Conservation (phyloP, 2,888 invertebrate genomes). For the Leptopterna dolabrata region DNA sequence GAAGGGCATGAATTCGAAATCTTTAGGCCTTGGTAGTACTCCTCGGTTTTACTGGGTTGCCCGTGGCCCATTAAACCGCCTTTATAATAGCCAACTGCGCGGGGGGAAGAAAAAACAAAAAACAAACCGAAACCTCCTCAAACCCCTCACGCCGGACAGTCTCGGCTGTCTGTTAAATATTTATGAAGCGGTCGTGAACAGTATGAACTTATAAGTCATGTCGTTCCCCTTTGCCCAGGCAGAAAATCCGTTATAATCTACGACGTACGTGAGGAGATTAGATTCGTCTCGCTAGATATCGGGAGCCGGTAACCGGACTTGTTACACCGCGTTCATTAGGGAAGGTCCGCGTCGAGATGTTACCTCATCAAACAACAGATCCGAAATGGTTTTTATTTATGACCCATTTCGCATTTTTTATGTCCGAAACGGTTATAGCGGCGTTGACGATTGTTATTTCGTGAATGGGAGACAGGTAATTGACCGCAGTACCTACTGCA, state of each 20-base stretch:
- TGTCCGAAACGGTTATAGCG: neutral
- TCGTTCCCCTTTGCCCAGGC: neutral
- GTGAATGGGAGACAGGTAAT: too few relatives aligned
- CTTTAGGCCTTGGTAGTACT: neutral
- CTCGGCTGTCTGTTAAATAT: constrained; percentile 41
- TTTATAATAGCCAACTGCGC: neutral
- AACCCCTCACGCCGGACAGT: constrained; percentile 3
- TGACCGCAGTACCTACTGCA: too few relatives aligned
- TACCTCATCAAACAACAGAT: neutral
- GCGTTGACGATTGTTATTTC: too few relatives aligned
- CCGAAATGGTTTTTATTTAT: neutral
- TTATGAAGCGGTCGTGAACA: constrained; percentile 42
- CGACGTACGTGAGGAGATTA: constrained; percentile 41
- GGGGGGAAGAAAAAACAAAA: neutral
- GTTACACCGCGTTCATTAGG: constrained; percentile 19
- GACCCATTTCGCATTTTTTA: neutral
- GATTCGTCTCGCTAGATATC: constrained; percentile 33
- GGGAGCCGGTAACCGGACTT: neutral
- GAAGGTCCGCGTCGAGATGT: neutral
- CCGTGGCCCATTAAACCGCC: neutral
- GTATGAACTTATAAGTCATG: constrained; percentile 48
- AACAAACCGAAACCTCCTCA: neutral
- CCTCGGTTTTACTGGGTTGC: neutral
- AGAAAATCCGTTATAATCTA: constrained; percentile 45
- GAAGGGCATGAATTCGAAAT: neutral